These are phyloP conservation scores for Mungos mungo DNA, from an alignment of 2,113 vertebrate species.

Conservation along the genomic window DNA sequence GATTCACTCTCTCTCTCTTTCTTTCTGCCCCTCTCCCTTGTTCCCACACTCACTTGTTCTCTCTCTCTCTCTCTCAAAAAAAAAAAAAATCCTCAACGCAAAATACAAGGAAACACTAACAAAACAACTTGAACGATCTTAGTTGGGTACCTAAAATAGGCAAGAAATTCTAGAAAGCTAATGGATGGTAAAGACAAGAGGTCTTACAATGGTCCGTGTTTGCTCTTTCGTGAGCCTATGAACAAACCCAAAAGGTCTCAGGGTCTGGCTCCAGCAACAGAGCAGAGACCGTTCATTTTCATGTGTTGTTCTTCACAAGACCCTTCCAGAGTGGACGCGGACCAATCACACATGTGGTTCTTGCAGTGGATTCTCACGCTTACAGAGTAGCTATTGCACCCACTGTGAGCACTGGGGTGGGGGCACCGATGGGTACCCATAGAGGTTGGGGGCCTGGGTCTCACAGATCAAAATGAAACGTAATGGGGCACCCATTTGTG, in stretches of 20 bases:
- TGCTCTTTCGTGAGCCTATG: neutral
- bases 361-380: neutral
- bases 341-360: neutral
- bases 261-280: neutral
- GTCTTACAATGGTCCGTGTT: neutral
- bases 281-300: neutral
- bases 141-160: neutral
- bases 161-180: neutral
- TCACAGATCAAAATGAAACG: neutral
- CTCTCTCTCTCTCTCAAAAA: neutral
- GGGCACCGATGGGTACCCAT: fast-evolving
- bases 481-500: neutral
- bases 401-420: neutral
- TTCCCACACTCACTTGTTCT: too few relatives aligned
- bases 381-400: neutral
- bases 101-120: neutral
- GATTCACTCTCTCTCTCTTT: too few relatives aligned
- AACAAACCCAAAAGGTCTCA: neutral
- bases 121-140: neutral
- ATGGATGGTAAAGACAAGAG: neutral
- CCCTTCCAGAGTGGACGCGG: neutral
- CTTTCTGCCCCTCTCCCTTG: too few relatives aligned
- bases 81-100: neutral
- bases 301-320: neutral
- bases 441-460: neutral